Evolutionary conservation across 2,797 vertebrate genomes (phyloP), one percentile per base, ranked within the genome.

Genomic region (Ciconia nigra): DNA sequence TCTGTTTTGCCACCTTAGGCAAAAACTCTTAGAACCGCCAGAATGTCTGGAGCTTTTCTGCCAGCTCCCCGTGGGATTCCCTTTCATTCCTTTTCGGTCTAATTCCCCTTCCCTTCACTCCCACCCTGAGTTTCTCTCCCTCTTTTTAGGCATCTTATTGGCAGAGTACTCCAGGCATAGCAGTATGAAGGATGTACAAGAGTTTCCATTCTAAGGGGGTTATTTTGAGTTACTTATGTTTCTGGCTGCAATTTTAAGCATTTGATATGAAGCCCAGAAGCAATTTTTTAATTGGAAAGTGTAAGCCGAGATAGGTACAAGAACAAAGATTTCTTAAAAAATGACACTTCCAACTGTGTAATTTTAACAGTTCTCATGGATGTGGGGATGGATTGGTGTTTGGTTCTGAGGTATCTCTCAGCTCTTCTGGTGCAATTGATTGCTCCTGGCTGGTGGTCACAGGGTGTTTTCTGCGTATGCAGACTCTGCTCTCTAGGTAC

Each of bases 191-290:
- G 90, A 93, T 90, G 79, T 71, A 71, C 10, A n/a, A 91, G 81
- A 87, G 42, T 95, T 96, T 92, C 89, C 95, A 66, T 95, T 96
- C 79, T 91, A 61, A 92, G 84, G 76, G 65, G 69, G 65, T 91
- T 96, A 95, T 96, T 96, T 97, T 93, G 87, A 94, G 91, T 95
- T 92, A 84, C 94, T 95, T 95, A 59, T 95, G 84, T 88, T 95
- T 95, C 87, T 96, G 90, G 92, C 90, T 97, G 84, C 85, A 91
- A 86, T 93, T 94, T 95, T 76, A 93, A 87, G 77, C 72, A 47
- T 93, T 97, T 96, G 87, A 91, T 97, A 94, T 76, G 72, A 86
- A 95, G 95, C 95, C 95, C 95, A 96, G 94, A 96, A 95, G 79
- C 87, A 93, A 88, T 95, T 96, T 96, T 96, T 97, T 96, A 96